Evolutionary conservation across 2,888 invertebrate genomes (phyloP), one percentile per base, ranked within the genome.

Genomic region (Agapetus fuscipes): DNA sequence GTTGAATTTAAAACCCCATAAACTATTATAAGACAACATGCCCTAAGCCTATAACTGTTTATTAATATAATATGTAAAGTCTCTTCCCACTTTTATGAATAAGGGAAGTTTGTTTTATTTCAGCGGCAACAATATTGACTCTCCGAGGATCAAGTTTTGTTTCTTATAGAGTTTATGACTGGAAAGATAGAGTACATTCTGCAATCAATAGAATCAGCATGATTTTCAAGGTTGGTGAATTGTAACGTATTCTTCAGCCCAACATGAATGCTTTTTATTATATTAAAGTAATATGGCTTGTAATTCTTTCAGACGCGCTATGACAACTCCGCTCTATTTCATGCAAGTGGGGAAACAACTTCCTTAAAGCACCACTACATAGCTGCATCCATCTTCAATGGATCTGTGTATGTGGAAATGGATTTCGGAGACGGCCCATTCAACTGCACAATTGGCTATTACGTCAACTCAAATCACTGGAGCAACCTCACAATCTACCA

Each of bases 71-170:
- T n/a, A n/a, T n/a, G n/a, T n/a, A n/a, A n/a, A n/a, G n/a, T n/a
- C n/a, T n/a, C n/a, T n/a, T n/a, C n/a, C n/a, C n/a, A n/a, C n/a
- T n/a, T n/a, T n/a, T n/a, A n/a, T n/a, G n/a, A n/a, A n/a, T n/a
- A n/a, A n/a, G n/a, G n/a, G n/a, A n/a, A n/a, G n/a, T n/a, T n/a
- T n/a, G n/a, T n/a, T n/a, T n/a, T n/a, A n/a, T 65, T 66, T 37
- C 64, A 93, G 91, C 85, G 60, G 83, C 89, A 20, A 90, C 91
- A 2, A 76, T 85, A 44, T 70, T 93, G 46, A 93, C 91, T 1
- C 66, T 94, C 16, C 75, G 88, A 46, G 93, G 93, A 0, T 90
- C 91, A 29, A 91, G 93, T 39, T 93, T 89, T 66, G 83, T 94
- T 15, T 89, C 88, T 1, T 94, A 93, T 62, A 75, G 89, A 41